These are phyloP conservation scores for Cheilinus undulatus DNA, from an alignment of 2,113 vertebrate species.

Conservation along the genomic window DNA sequence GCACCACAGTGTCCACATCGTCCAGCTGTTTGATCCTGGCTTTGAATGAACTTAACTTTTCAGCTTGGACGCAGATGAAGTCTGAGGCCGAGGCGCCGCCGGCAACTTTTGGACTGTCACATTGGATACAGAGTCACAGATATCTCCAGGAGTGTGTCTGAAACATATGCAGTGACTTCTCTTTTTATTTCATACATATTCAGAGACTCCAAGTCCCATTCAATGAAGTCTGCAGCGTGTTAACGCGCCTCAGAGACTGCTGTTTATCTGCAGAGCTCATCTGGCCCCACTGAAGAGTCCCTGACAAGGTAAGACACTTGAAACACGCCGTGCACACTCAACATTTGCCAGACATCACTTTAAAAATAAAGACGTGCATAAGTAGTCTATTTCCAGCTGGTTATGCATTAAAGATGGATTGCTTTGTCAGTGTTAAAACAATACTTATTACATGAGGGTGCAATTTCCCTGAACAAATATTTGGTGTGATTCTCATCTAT, in stretches of 20 bases:
- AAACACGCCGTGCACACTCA: constrained; percentile 14
- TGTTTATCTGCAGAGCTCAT: constrained; percentile 52
- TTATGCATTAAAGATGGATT: constrained; percentile 23
- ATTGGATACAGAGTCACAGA: constrained; percentile 44
- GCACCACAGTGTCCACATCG: constrained; percentile 38
- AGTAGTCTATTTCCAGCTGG: background rate
- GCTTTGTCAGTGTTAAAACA: constrained; percentile 22
- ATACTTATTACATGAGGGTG: constrained; percentile 9
- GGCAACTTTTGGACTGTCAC: constrained; percentile 46
- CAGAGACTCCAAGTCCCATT: constrained; percentile 33
- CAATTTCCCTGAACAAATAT: constrained; percentile 52
- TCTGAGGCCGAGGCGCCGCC: constrained; percentile 29
- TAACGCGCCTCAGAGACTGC: constrained; percentile 52
- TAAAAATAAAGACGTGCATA: constrained; percentile 27
- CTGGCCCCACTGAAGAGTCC: constrained; percentile 36
- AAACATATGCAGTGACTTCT: constrained; percentile 45
- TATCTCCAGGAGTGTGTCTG: constrained; percentile 41
- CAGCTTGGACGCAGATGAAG: constrained; percentile 33
- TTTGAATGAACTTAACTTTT: constrained; percentile 53
- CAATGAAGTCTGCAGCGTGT: constrained; percentile 47
- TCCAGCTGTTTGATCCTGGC: constrained; percentile 60
- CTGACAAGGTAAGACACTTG: constrained; percentile 73
- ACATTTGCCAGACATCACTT: constrained; percentile 24
- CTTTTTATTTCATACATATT: constrained; percentile 30
- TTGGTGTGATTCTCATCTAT: constrained; percentile 46